Evolutionary conservation across 1,140 invertebrate species (phyloP).

Genomic region (Pantala flavescens): DNA sequence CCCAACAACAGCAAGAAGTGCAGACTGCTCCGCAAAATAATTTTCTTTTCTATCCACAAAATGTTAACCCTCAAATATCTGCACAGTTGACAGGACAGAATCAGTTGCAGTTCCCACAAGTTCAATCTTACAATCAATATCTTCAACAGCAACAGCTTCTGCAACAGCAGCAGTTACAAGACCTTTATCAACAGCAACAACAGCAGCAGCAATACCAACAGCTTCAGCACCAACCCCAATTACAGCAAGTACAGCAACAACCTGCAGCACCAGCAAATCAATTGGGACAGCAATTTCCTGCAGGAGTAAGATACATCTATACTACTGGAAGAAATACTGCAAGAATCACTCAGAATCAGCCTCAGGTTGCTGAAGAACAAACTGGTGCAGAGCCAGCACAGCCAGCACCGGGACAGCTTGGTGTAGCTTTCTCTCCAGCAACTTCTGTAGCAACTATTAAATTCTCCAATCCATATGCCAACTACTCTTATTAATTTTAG

Average conservation of each 20-base stretch:
- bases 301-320: not conserved
- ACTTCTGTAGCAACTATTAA: conserved; percentile 14
- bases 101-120: no score
- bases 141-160: not conserved
- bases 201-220: not conserved
- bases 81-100: no score
- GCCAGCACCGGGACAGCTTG: conserved; percentile 4
- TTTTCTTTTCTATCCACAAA: no score
- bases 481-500: conserved; percentile 17
- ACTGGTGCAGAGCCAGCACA: not conserved
- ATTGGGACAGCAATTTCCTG: not conserved
- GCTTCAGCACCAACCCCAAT: not conserved
- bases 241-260: not conserved
- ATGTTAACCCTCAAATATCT: no score
- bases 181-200: not conserved
- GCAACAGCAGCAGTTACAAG: not conserved
- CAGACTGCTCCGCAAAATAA: no score
- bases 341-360: not conserved
- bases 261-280: not conserved
- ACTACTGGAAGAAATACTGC: not conserved
- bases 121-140: not conserved
- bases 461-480: conserved; percentile 16
- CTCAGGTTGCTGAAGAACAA: not conserved
- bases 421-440: conserved; percentile 19
- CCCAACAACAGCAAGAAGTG: not conserved